Conservation (phyloP, 2,888 invertebrate species). For the Julus scanicus region DNA sequence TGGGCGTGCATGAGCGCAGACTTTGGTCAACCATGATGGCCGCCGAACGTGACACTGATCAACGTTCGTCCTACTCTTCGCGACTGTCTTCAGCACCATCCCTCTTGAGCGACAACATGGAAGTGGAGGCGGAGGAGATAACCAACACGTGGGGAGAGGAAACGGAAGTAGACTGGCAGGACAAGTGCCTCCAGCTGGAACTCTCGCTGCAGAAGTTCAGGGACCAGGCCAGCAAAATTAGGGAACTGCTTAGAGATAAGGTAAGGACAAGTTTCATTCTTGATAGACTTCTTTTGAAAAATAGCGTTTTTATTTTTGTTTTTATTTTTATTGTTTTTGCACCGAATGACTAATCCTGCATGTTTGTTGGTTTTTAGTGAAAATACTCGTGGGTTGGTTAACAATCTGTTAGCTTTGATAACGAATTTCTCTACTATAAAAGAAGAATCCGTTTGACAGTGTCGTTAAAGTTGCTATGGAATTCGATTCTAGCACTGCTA, state of each 20-base stretch:
- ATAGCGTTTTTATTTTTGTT: background rate
- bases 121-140: constrained; percentile 57
- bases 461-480: no score
- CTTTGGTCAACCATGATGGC: constrained; percentile 50
- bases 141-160: constrained; percentile 55
- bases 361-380: background rate
- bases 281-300: background rate
- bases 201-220: constrained; percentile 86
- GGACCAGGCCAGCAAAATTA: constrained; percentile 85
- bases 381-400: no score
- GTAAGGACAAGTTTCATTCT: constrained; percentile 68
- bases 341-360: constrained; percentile 5
- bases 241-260: constrained; percentile 91
- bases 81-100: constrained; percentile 58
- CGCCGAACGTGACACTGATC: constrained; percentile 58
- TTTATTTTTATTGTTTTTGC: background rate
- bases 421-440: no score
- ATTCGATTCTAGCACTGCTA: no score
- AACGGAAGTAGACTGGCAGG: constrained; percentile 81
- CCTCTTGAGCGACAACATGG: constrained; percentile 58
- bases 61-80: constrained; percentile 58
- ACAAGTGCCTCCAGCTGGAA: constrained; percentile 86
- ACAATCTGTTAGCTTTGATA: no score
- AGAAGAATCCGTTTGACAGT: no score
- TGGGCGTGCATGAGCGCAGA: background rate